Conservation (phyloP, 2,888 invertebrate genomes). For the Galerucella nymphaeae region DNA sequence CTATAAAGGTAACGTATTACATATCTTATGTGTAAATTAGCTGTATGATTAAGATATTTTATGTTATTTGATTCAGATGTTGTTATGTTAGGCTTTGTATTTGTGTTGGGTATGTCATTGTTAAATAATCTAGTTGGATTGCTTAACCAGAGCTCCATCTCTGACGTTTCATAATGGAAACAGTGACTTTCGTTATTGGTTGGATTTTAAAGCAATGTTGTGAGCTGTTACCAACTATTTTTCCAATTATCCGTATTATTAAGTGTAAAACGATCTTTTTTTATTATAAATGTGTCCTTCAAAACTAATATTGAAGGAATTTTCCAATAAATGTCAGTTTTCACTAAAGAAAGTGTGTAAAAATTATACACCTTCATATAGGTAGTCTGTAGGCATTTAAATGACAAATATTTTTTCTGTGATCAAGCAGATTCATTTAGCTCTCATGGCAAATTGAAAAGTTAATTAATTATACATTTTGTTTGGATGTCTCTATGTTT, state of each 20-base stretch:
- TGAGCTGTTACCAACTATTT: background rate
- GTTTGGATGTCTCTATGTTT: background rate
- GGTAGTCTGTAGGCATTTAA: too few species aligned
- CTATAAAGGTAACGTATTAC: background rate
- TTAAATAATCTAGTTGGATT: background rate
- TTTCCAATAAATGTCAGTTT: background rate
- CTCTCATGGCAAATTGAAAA: background rate
- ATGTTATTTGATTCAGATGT: conserved; percentile 13
- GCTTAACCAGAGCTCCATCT: background rate
- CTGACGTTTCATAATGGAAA: conserved; percentile 6
- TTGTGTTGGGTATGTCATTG: background rate
- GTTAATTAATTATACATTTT: background rate
- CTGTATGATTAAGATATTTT: background rate
- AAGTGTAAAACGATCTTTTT: background rate
- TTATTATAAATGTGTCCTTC: background rate
- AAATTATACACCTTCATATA: too few species aligned
- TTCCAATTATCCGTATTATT: background rate
- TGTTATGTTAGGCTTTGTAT: conserved; percentile 12
- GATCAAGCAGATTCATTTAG: background rate
- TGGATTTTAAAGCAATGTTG: background rate
- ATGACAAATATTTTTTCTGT: background rate
- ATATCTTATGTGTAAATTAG: conserved; percentile 9
- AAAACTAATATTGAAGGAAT: background rate
- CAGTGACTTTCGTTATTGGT: background rate
- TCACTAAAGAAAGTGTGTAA: background rate